Conservation (phyloP, 1,140 invertebrate genomes). For the Fopius arisanus region DNA sequence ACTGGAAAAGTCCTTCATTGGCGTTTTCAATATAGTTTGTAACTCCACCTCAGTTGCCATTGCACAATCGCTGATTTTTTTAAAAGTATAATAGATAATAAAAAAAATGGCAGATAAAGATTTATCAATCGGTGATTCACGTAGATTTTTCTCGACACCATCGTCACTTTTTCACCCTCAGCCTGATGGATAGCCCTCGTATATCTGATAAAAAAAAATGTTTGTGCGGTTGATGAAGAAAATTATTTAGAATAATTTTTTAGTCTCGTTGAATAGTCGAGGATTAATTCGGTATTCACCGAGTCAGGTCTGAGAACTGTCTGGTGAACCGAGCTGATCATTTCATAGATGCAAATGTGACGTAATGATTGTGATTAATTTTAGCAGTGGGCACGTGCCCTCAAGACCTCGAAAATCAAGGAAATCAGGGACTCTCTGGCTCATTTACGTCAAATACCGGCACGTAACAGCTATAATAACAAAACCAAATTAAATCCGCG, state of each 20-base stretch:
- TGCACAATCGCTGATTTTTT: not conserved
- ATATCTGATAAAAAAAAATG: not conserved
- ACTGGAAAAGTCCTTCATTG: not conserved
- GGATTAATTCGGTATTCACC: no score
- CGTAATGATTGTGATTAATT: not conserved
- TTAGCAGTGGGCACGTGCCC: not conserved
- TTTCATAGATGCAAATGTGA: not conserved
- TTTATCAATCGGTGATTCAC: not conserved
- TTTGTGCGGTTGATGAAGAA: no score
- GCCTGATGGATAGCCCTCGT: no score
- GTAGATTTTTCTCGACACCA: not conserved
- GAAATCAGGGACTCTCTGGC: not conserved
- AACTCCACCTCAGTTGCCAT: not conserved
- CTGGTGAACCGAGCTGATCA: not conserved
- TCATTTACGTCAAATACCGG: not conserved
- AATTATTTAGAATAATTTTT: no score
- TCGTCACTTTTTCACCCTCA: not conserved
- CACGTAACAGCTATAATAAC: not conserved
- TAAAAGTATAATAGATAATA: not conserved
- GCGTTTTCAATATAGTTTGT: not conserved
- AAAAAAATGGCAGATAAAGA: not conserved
- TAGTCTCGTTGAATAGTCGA: no score
- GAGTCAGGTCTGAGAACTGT: no score
- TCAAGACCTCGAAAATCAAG: not conserved
- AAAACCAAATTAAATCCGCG: not conserved